Evolutionary conservation across 2,113 vertebrate genomes (phyloP).

Genomic region (Fregetta grallaria): DNA sequence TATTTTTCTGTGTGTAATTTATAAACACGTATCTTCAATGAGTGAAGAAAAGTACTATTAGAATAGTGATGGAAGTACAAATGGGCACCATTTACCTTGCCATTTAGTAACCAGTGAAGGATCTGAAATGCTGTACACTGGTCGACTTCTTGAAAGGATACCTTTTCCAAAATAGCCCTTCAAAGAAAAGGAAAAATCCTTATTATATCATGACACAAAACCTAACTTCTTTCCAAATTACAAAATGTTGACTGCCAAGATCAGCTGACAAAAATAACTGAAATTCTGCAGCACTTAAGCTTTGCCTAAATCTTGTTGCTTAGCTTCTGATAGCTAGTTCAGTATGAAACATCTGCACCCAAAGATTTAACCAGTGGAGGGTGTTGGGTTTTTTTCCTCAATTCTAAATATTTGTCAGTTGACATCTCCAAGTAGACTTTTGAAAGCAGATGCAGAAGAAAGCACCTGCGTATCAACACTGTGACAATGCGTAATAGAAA

Average conservation of each 20-base stretch:
- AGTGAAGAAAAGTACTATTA: neutral
- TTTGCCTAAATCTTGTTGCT: neutral
- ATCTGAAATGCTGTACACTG: slow-evolving; percentile 81
- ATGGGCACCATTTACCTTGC: slow-evolving; percentile 75
- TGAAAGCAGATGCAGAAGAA: neutral
- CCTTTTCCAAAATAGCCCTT: slow-evolving; percentile 97
- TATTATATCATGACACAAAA: neutral
- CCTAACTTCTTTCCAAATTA: accelerated
- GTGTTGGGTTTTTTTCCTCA: neutral
- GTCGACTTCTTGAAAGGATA: slow-evolving; percentile 87
- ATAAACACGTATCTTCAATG: neutral
- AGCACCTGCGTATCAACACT: neutral
- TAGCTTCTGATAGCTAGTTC: neutral
- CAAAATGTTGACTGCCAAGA: neutral
- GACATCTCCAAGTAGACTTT: neutral
- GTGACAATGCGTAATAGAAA: neutral
- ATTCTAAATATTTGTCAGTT: neutral
- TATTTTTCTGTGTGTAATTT: neutral
- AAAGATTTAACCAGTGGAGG: neutral
- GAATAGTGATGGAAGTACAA: neutral
- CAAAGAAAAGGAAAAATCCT: neutral
- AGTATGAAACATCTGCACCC: neutral
- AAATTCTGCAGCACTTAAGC: neutral
- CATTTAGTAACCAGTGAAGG: slow-evolving; percentile 71
- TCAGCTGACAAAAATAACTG: neutral